Evolutionary conservation across 2,888 invertebrate genomes (phyloP), one percentile per base, ranked within the genome.

Genomic region (Hydraecia micacea): DNA sequence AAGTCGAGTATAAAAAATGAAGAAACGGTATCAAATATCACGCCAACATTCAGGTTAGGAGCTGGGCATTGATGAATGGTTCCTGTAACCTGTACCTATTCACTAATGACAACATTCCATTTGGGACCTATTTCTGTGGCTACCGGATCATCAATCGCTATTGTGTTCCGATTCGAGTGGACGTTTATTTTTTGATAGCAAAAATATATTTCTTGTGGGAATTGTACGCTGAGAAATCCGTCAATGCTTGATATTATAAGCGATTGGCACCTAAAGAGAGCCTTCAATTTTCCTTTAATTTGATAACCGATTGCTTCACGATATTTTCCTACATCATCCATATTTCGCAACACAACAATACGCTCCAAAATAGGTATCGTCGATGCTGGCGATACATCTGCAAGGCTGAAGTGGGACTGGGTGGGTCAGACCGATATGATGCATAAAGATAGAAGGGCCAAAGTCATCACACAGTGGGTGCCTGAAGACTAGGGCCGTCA

Each of bases 31-130:
- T 66, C 65, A 66, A 73, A 71, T n/a, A 52, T 69, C 55, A 58
- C 46, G 42, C 32, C 65, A 13, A 67, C 7, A 66, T 77, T 69
- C 28, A 75, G 36, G 71, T 36, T 15, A 74, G 46, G 60, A 66
- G 66, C 55, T 36, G n/a, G 73, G 71, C 79, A 32, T 68, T 87
- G 85, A 86, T 79, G 28, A 86, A 85, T 85, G 66, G 72, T 42
- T 60, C 2, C 58, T 8, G 36, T 76, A 76, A 78, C 77, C 82
- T 70, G 60, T 52, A n/a, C n/a, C n/a, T n/a, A 70, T 77, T 58
- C 2, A 25, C 18, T 79, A 77, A 77, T 71, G 77, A 81, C 55
- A n/a, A 39, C n/a, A 49, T 76, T 73, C 83, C 58, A 76, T 84
- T 76, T 73, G 49, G 46, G 36, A 60, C 58, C 71, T 68, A 60